A percentile compares a stretch with the other conserved stretches of the same genome.
phyloP scores from a whole-genome alignment of 2,113 vertebrate species.

The Ammodytes marinus region DNA sequence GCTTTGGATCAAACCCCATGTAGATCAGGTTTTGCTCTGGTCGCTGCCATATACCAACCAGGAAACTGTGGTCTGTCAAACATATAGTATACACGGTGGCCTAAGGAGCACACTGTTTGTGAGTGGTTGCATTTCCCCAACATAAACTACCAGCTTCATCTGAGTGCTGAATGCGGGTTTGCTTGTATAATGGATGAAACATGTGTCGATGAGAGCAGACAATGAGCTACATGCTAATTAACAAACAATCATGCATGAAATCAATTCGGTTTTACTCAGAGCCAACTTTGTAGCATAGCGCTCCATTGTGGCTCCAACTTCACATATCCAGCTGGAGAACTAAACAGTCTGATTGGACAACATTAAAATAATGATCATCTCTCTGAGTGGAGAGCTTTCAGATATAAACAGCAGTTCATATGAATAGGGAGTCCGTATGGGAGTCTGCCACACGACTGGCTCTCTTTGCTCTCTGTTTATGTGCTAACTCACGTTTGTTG shows the following conservation, averaged over 20 bases:
- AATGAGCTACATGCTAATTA: slow-evolving; percentile 34
- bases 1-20: slow-evolving; percentile 43
- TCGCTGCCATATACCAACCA: slow-evolving; percentile 68
- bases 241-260: slow-evolving; percentile 26
- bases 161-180: slow-evolving; percentile 39
- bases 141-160: slow-evolving; percentile 39
- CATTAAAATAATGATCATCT: slow-evolving; percentile 25
- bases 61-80: slow-evolving; percentile 73
- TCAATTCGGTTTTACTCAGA: not conserved
- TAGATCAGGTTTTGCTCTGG: slow-evolving; percentile 45
- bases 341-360: slow-evolving; percentile 25
- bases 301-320: not conserved
- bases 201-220: slow-evolving; percentile 10
- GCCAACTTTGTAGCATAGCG: not conserved
- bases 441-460: slow-evolving; percentile 30
- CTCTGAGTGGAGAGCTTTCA: slow-evolving; percentile 30
- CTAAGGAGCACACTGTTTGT: slow-evolving; percentile 37
- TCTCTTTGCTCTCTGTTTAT: slow-evolving; percentile 61
- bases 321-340: slow-evolving; percentile 26
- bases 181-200: not conserved
- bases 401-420: slow-evolving; percentile 53
- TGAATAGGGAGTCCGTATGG: slow-evolving; percentile 34
- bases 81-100: slow-evolving; percentile 46
- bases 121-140: slow-evolving; percentile 51
- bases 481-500: slow-evolving; percentile 64